Percentiles rank a stretch among this genome's conserved stretches.
phyloP scores from a whole-genome alignment of 1,140 invertebrate genomes.

The Drosophila albomicans region DNA sequence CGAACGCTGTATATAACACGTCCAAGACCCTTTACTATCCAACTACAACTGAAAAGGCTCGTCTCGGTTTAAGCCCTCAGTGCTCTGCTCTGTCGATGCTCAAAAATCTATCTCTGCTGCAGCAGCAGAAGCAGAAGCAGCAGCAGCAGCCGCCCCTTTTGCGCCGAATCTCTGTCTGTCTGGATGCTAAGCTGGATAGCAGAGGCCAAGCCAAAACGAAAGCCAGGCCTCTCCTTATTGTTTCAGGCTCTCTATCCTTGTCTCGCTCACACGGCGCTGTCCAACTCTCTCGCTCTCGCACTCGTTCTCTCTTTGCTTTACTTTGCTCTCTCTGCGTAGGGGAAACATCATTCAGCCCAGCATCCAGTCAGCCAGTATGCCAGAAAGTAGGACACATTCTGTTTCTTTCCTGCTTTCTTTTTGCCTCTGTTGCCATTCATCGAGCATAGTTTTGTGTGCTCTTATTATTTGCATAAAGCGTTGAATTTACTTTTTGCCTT shows the following conservation, averaged over 20 bases:
- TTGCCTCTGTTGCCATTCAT: slow-evolving; percentile 31
- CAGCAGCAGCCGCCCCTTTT: slow-evolving; percentile 71
- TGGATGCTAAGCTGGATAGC: slow-evolving; percentile 1
- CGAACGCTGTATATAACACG: slow-evolving; percentile 79
- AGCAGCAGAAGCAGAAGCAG: too few relatives aligned
- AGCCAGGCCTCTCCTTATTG: slow-evolving; percentile 6
- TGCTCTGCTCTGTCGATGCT: background rate
- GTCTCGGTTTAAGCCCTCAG: slow-evolving; percentile 44
- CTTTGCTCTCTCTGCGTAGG: slow-evolving; percentile 43
- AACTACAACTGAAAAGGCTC: slow-evolving; percentile 81
- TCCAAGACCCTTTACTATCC: slow-evolving; percentile 82
- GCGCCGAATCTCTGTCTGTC: slow-evolving; percentile 65
- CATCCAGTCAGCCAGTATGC: slow-evolving; percentile 44
- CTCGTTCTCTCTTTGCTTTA: slow-evolving; percentile 9
- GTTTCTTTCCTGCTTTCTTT: slow-evolving; percentile 19
- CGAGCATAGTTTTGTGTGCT: slow-evolving; percentile 8
- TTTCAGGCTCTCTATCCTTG: background rate
- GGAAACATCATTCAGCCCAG: slow-evolving; percentile 43
- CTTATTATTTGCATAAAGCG: slow-evolving; percentile 45
- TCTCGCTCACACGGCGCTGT: background rate
- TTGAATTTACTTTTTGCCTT: slow-evolving; percentile 26
- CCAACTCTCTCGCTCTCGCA: slow-evolving; percentile 12
- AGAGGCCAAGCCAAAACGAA: too few relatives aligned
- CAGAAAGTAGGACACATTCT: slow-evolving; percentile 77
- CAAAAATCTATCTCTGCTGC: background rate